Percentiles rank a stretch among this genome's conserved stretches.
Evolutionary conservation across 2,113 vertebrate species (phyloP).

Genomic region (Turnix velox): DNA sequence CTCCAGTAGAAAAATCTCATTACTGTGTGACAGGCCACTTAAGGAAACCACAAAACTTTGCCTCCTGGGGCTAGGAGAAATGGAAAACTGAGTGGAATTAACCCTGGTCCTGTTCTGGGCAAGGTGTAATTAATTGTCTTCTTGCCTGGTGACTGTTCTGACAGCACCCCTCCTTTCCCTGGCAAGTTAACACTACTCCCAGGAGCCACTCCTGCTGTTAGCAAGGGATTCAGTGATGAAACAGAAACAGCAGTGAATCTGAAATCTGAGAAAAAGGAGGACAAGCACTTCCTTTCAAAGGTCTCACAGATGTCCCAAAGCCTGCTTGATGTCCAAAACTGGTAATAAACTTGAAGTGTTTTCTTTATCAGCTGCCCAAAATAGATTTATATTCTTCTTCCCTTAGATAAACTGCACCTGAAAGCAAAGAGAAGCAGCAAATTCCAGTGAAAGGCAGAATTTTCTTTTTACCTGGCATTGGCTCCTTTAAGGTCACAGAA

Average conservation of each 20-base stretch:
- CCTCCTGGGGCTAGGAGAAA: not conserved
- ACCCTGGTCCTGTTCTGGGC: not conserved
- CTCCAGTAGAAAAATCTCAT: not conserved
- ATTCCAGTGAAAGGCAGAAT: not conserved
- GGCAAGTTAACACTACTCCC: not conserved
- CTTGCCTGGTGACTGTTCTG: not conserved
- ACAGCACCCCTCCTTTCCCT: not conserved
- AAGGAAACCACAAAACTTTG: not conserved
- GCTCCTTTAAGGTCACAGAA: constrained; percentile 97
- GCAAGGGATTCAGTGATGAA: not conserved
- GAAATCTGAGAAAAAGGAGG: not conserved
- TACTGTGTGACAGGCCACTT: not conserved
- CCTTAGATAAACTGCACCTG: not conserved
- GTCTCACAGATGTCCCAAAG: not conserved
- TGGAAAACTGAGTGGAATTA: not conserved
- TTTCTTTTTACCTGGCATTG: constrained; percentile 81
- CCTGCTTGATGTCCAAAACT: not conserved
- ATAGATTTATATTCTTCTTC: not conserved
- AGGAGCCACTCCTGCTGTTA: not conserved
- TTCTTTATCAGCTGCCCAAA: not conserved
- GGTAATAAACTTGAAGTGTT: not conserved
- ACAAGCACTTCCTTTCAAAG: not conserved
- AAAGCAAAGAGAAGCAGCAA: not conserved
- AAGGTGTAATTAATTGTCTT: not conserved
- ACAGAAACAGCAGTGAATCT: not conserved